Evolutionary conservation across 2,888 invertebrate species (phyloP), one percentile per base, ranked within the genome.

Genomic region (Aradus depressus): DNA sequence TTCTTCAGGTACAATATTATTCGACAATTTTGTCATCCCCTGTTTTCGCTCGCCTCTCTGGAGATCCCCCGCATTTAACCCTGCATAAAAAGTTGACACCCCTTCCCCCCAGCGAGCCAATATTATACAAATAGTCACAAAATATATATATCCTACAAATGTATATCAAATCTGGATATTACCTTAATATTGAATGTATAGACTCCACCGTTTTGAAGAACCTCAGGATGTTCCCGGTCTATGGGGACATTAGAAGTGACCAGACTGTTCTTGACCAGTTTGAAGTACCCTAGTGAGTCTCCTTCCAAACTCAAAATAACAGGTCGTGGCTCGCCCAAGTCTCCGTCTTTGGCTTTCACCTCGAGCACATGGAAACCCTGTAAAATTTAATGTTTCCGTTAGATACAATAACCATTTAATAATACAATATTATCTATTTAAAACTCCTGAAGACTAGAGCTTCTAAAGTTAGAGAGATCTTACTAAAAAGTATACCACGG

Each of bases 341-440:
- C 90, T 0, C 88, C 89, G 63, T 90, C 90, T 53, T 80, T 75
- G 0, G 86, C 87, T 59, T 76, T 70, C 1, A 89, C 79, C 16
- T 79, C 79, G 63, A 86, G 68, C 49, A 88, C 77, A 41, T 77
- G 74, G 2, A 76, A 75, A 26, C 75, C 76, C 72, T 76, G 61
- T 51, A 65, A 66, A 52, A 32, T 28, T 10, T 42, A 42, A 42
- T n/a, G n/a, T n/a, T n/a, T n/a, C n/a, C n/a, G n/a, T n/a, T n/a
- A n/a, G n/a, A n/a, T n/a, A n/a, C n/a, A n/a, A n/a, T n/a, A n/a
- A n/a, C n/a, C n/a, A n/a, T n/a, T n/a, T n/a, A n/a, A n/a, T n/a
- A n/a, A n/a, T n/a, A n/a, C n/a, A n/a, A n/a, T n/a, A n/a, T n/a
- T n/a, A n/a, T n/a, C n/a, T n/a, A n/a, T n/a, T n/a, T n/a, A n/a